Percentiles rank a stretch among this genome's conserved stretches.
Evolutionary conservation across 2,888 invertebrate species (phyloP).

Genomic region (Drosophila mimetica): DNA sequence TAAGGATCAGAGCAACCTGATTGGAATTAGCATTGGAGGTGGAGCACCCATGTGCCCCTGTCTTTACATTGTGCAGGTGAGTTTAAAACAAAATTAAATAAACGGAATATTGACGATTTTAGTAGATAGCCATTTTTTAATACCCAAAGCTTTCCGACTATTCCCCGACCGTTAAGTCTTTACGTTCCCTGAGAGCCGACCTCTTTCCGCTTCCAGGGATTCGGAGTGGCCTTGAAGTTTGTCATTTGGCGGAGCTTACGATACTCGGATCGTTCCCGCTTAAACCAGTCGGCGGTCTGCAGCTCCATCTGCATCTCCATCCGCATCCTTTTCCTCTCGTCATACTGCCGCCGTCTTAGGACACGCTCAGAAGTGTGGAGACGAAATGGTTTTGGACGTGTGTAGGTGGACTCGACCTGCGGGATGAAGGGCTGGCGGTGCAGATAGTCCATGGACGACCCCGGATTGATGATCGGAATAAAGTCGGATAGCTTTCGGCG

Average conservation of each 20-base stretch:
- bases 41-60: conserved; percentile 98
- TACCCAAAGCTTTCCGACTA: too few species aligned
- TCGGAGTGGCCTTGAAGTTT: conserved; percentile 59
- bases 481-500: neutral
- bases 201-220: conserved; percentile 43
- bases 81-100: neutral
- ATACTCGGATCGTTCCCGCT: conserved; percentile 25
- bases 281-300: conserved; percentile 7
- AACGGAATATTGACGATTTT: too few species aligned
- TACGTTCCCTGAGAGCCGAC: neutral
- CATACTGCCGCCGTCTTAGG: conserved; percentile 38
- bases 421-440: conserved; percentile 56
- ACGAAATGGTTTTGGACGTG: conserved; percentile 51
- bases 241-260: conserved; percentile 44
- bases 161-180: too few species aligned
- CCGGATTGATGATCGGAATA: conserved; percentile 12
- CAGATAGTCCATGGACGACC: conserved; percentile 15
- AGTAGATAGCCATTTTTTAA: too few species aligned
- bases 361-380: conserved; percentile 45
- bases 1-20: conserved; percentile 96
- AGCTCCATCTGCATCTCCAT: conserved; percentile 20
- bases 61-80: conserved; percentile 97
- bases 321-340: conserved; percentile 18
- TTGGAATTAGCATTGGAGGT: conserved; percentile 99
- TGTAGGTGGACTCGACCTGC: conserved; percentile 21